phyloP scores from a whole-genome alignment of 2,797 vertebrate genomes.

The Melanotaenia parkinsoni region DNA sequence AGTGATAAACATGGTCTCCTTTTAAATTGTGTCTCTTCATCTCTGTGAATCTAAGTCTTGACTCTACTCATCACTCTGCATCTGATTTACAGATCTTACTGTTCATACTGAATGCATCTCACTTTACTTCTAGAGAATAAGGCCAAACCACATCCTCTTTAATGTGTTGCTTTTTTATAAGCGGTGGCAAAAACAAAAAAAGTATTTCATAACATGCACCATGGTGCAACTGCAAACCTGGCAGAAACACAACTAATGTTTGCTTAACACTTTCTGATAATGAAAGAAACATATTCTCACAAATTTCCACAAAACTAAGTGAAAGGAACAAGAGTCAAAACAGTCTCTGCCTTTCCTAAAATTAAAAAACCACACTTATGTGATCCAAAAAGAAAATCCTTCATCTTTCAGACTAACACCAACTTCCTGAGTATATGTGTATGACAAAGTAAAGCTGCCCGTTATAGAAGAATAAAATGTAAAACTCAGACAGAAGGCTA shows the following conservation, averaged over 20 bases:
- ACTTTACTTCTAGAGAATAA: slow-evolving; percentile 48
- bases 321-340: slow-evolving; percentile 11
- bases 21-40: neutral
- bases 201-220: slow-evolving; percentile 22
- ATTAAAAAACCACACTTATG: slow-evolving; percentile 43
- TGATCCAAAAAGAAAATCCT: slow-evolving; percentile 10
- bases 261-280: neutral
- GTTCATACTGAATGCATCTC: slow-evolving; percentile 29
- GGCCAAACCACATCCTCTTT: slow-evolving; percentile 68
- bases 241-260: slow-evolving; percentile 5
- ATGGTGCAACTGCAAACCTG: slow-evolving; percentile 26
- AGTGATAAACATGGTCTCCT: slow-evolving; percentile 5
- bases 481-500: slow-evolving; percentile 6
- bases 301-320: slow-evolving; percentile 15
- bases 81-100: slow-evolving; percentile 42
- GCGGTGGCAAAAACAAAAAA: neutral
- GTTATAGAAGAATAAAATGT: slow-evolving; percentile 10
- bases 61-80: slow-evolving; percentile 23
- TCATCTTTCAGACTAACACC: slow-evolving; percentile 29
- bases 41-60: neutral
- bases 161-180: slow-evolving; percentile 7
- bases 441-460: slow-evolving; percentile 16
- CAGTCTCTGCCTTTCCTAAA: slow-evolving; percentile 14
- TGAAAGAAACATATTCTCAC: neutral
- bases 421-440: slow-evolving; percentile 53